phyloP scores from a whole-genome alignment of 2,797 vertebrate species.

The Molossus alvarezi region DNA sequence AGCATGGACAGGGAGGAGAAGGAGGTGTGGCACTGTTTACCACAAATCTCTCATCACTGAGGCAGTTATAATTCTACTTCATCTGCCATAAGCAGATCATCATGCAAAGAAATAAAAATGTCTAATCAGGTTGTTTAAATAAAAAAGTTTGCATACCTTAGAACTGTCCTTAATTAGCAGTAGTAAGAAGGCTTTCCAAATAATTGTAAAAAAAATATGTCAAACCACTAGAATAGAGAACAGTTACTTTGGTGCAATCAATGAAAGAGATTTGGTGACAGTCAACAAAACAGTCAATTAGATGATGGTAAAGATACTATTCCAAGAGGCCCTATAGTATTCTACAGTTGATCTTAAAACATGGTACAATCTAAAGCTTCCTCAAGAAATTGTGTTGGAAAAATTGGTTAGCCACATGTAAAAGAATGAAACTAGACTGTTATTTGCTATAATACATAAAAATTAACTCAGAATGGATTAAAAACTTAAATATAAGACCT shows the following conservation, averaged over 20 bases:
- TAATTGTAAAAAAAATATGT: slow-evolving; percentile 24
- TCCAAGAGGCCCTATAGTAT: background rate
- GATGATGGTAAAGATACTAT: background rate
- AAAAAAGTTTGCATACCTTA: slow-evolving; percentile 32
- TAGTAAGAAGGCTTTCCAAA: background rate
- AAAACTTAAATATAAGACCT: background rate
- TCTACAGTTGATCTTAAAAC: background rate
- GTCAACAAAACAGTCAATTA: background rate
- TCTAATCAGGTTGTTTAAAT: slow-evolving; percentile 5
- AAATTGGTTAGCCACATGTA: background rate
- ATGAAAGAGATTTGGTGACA: background rate
- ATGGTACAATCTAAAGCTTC: background rate
- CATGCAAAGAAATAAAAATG: slow-evolving; percentile 69
- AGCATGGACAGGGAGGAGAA: background rate
- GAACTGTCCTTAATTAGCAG: slow-evolving; percentile 27
- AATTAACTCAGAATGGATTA: background rate
- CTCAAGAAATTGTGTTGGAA: background rate
- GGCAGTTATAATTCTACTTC: slow-evolving; percentile 7
- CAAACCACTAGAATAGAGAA: slow-evolving; percentile 22
- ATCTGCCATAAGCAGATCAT: background rate
- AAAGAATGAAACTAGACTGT: background rate
- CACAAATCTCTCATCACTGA: background rate
- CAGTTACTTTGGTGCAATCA: background rate
- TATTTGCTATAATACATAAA: background rate
- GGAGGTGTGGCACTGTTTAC: background rate